Evolutionary conservation across 2,113 vertebrate genomes (phyloP).

Genomic region (Hoplias malabaricus): DNA sequence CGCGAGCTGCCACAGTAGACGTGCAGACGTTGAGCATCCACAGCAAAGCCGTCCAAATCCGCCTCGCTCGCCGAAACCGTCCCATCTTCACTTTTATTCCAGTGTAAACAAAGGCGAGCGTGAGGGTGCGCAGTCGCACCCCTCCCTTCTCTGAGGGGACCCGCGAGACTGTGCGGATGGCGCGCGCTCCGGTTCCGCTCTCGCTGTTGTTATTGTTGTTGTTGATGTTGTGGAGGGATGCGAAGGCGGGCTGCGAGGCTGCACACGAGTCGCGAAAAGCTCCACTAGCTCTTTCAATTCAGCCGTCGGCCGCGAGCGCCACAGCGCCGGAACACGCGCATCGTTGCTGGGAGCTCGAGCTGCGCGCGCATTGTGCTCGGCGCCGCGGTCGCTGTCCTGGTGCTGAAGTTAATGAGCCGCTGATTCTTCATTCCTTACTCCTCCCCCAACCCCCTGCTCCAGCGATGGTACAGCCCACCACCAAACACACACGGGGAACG

Average conservation of each 20-base stretch:
- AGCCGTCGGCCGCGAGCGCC: conserved; percentile 11
- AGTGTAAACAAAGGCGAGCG: conserved; percentile 52
- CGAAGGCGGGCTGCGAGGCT: background rate
- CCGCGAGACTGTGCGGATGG: background rate
- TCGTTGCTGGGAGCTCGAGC: conserved; percentile 19
- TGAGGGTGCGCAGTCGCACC: conserved; percentile 12
- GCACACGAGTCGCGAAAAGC: too few species aligned
- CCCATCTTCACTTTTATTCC: conserved; percentile 54
- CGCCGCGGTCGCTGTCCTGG: conserved; percentile 56
- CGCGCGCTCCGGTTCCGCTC: too few species aligned
- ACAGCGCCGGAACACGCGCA: conserved; percentile 4
- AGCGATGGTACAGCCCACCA: conserved; percentile 54
- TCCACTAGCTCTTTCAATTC: background rate
- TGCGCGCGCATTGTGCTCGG: conserved; percentile 32
- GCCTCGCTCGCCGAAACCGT: conserved; percentile 26
- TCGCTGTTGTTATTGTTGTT: background rate
- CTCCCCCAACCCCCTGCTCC: background rate
- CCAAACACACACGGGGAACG: conserved; percentile 9
- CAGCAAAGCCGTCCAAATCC: conserved; percentile 36
- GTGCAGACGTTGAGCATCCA: conserved; percentile 50
- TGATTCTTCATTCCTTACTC: background rate
- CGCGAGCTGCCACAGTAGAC: conserved; percentile 12
- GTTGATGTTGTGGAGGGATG: background rate
- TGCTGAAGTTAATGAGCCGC: conserved; percentile 51
- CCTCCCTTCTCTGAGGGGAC: conserved; percentile 42